Conservation (phyloP, 2,113 vertebrate genomes). For the Chloropsis cyanopogon region DNA sequence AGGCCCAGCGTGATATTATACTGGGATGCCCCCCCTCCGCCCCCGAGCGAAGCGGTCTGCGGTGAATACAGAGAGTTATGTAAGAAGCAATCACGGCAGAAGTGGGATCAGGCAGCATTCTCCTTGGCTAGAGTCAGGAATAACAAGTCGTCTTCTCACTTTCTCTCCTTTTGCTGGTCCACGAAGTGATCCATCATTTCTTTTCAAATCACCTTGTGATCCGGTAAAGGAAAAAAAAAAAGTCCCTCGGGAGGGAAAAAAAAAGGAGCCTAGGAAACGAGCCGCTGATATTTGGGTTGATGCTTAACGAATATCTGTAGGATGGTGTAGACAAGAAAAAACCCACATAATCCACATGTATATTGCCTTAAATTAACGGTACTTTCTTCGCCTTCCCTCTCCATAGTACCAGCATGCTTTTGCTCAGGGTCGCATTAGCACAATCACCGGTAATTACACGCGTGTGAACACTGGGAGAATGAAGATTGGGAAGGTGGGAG, state of each 20-base stretch:
- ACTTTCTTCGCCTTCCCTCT: conserved; percentile 25
- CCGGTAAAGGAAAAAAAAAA: neutral
- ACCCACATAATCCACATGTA: neutral
- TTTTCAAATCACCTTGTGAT: conserved; percentile 7
- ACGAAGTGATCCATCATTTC: neutral
- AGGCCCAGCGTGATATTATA: neutral
- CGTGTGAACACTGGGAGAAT: neutral
- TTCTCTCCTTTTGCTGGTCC: neutral
- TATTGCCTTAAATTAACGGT: conserved; percentile 55
- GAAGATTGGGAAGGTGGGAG: conserved; percentile 54
- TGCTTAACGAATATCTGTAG: neutral
- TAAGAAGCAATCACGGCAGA: neutral
- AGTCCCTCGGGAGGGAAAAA: neutral
- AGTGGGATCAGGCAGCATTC: neutral
- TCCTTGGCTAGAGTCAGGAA: neutral
- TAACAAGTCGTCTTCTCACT: neutral
- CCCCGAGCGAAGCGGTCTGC: neutral
- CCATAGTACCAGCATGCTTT: conserved; percentile 17
- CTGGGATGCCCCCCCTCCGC: too few relatives aligned
- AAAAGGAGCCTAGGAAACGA: neutral
- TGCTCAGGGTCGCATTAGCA: conserved; percentile 36
- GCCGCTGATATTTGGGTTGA: neutral
- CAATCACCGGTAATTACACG: conserved; percentile 28
- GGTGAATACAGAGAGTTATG: neutral
- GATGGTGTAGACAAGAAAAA: neutral